These are phyloP conservation scores for Ictalurus punctatus DNA, from an alignment of 2,113 vertebrate genomes.

Conservation along the genomic window DNA sequence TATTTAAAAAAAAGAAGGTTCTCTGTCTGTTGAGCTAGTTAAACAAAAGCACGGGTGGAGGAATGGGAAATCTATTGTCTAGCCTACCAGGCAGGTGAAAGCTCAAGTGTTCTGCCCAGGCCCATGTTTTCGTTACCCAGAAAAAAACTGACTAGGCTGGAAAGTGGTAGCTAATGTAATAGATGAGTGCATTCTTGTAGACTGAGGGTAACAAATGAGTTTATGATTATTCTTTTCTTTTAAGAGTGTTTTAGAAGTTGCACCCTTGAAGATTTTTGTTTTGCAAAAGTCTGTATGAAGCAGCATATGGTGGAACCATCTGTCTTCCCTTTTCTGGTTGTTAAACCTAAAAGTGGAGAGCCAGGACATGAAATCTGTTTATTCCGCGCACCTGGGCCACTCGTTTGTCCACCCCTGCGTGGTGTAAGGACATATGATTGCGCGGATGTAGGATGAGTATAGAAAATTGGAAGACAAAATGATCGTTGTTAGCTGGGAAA, in stretches of 20 bases:
- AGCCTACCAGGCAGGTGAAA: neutral
- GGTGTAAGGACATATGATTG: neutral
- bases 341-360: neutral
- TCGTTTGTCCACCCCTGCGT: neutral
- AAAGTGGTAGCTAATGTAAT: neutral
- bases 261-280: neutral
- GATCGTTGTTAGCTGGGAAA: neutral
- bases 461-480: neutral
- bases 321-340: neutral
- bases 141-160: neutral
- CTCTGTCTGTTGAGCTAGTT: neutral
- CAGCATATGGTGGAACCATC: too few species aligned
- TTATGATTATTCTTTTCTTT: neutral
- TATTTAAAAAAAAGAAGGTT: neutral
- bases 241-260: neutral
- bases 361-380: neutral
- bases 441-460: neutral
- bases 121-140: neutral
- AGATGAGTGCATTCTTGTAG: neutral
- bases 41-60: neutral
- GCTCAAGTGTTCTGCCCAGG: neutral
- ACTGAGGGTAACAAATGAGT: neutral
- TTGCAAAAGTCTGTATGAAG: neutral
- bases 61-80: neutral
- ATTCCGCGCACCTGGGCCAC: neutral